Base-by-base conservation (phyloP, 2,888 invertebrate genomes). In the Horisme vitalbata region DNA sequence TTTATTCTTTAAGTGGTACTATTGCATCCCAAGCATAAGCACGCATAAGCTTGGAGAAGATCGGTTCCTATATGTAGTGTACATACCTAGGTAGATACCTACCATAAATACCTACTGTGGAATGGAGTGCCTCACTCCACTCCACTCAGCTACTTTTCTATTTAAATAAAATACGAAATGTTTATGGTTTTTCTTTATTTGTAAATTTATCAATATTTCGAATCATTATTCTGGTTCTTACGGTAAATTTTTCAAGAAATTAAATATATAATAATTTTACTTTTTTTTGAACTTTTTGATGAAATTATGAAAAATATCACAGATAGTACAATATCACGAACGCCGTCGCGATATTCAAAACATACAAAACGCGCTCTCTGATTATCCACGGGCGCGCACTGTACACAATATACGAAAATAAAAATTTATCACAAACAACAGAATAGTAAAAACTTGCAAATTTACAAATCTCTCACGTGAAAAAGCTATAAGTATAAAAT, bases 351-450 rank as follows among this genome's bases (percentile, higher is more conserved):
- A 67, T 64, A 72, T 70, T 70, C 70, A 72, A 77, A 68, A 72
- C 61, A 61, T 65, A 71, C 64, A 83, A 83, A 83, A 75, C 75
- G 79, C 84, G 79, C 78, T 60, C 60, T 60, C 63, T 66, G 81
- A 84, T 83, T 75, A 67, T 49, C 49, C 50, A 58, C 55, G 71
- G 77, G 61, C 76, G 80, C 83, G 75, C 71, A 70, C 74, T 79
- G 66, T 84, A 83, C 76, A 85, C 73, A 76, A 79, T 72, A 71
- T 72, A 80, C 78, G 68, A 79, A 84, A 82, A 83, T 81, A 84
- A 81, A 59, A 82, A 75, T 73, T 68, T 72, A 70, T 80, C 75
- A 72, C 67, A 84, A 81, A 81, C 59, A 75, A 72, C 62, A 73
- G 61, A 60, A 67, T 59, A 61, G 59, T 71, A 72, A 78, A 78